Evolutionary conservation across 1,140 invertebrate genomes (phyloP).

Genomic region (Acromyrmex charruanus): DNA sequence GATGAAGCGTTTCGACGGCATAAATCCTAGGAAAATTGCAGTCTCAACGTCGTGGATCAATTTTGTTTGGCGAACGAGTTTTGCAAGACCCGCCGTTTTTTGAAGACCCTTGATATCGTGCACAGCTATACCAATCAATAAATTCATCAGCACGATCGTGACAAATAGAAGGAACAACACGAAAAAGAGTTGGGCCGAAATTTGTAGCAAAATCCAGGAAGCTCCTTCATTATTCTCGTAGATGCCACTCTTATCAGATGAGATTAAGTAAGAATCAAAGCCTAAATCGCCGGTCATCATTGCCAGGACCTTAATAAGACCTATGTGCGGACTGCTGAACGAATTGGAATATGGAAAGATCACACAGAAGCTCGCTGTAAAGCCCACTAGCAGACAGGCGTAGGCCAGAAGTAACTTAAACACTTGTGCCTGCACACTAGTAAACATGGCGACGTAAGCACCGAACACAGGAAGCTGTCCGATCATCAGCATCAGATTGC

Average conservation of each 20-base stretch:
- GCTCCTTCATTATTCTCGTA: constrained; percentile 78
- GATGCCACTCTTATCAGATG: constrained; percentile 88
- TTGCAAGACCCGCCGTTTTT: constrained; percentile 91
- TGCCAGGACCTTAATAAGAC: constrained; percentile 93
- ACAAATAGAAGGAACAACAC: constrained; percentile 92
- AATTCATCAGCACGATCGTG: constrained; percentile 93
- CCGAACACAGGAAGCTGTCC: constrained; percentile 94
- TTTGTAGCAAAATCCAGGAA: constrained; percentile 88
- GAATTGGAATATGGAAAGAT: constrained; percentile 93
- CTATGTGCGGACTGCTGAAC: constrained; percentile 92
- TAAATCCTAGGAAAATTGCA: constrained; percentile 90
- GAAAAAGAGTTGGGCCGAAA: constrained; percentile 92
- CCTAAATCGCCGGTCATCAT: constrained; percentile 97
- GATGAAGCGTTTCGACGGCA: constrained; percentile 90
- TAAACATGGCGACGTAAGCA: constrained; percentile 95
- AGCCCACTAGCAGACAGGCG: constrained; percentile 93
- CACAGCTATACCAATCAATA: constrained; percentile 93
- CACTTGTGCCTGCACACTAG: constrained; percentile 94
- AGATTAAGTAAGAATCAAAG: constrained; percentile 89
- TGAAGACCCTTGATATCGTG: constrained; percentile 93
- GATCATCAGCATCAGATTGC: constrained; percentile 95
- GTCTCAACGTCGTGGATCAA: constrained; percentile 92
- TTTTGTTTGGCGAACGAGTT: constrained; percentile 92
- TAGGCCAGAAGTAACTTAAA: constrained; percentile 94
- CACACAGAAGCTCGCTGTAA: constrained; percentile 95